Percentiles rank a stretch among this genome's conserved stretches.
Evolutionary conservation across 2,888 invertebrate genomes (phyloP).

Genomic region (Pollenia labialis): DNA sequence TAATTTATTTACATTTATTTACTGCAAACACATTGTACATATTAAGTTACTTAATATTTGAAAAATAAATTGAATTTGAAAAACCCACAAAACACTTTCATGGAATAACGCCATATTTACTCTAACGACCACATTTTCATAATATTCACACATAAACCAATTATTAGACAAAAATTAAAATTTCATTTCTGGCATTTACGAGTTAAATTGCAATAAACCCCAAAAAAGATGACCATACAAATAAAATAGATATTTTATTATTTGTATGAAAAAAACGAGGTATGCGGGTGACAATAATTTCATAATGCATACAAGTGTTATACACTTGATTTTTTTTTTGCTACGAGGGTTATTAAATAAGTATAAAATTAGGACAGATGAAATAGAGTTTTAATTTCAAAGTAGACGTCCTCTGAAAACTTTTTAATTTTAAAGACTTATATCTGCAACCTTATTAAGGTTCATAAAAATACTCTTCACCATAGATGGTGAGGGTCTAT

Average conservation of each 20-base stretch:
- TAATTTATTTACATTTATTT: not conserved
- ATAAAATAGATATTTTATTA: slow-evolving; percentile 7
- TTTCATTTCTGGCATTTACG: slow-evolving; percentile 49
- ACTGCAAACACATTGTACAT: not conserved
- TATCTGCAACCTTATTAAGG: too few relatives aligned
- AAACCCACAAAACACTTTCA: slow-evolving; percentile 72
- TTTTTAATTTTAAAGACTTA: too few relatives aligned
- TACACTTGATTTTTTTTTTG: not conserved
- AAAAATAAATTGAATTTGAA: slow-evolving; percentile 62
- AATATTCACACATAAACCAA: slow-evolving; percentile 66
- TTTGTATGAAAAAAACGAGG: slow-evolving; percentile 8
- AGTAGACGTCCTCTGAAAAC: not conserved
- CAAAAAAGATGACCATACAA: slow-evolving; percentile 43
- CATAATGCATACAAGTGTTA: not conserved
- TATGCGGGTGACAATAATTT: slow-evolving; percentile 51
- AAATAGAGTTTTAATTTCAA: not conserved
- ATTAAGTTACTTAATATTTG: slow-evolving; percentile 32
- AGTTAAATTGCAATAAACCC: slow-evolving; percentile 42
- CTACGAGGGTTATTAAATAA: not conserved
- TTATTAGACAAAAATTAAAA: slow-evolving; percentile 60
- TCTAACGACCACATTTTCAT: slow-evolving; percentile 60
- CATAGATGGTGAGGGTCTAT: too few relatives aligned
- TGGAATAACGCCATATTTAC: slow-evolving; percentile 70
- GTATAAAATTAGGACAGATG: too few relatives aligned
- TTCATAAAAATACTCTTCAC: too few relatives aligned